A percentile compares a stretch with the other conserved stretches of the same genome.
Evolutionary conservation across 2,113 vertebrate species (phyloP).

Genomic region (Sylvilagus bachmani): DNA sequence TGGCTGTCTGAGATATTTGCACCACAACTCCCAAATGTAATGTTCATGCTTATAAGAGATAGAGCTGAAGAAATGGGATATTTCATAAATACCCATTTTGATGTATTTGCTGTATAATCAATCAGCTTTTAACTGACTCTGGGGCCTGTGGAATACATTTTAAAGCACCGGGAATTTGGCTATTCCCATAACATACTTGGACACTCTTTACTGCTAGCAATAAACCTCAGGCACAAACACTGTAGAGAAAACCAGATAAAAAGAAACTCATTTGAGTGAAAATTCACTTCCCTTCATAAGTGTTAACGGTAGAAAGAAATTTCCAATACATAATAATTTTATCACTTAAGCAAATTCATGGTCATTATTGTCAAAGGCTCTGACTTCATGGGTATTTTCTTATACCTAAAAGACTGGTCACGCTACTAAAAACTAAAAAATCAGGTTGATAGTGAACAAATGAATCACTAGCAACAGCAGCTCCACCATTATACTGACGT

Average conservation of each 20-base stretch:
- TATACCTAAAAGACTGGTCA: slow-evolving; percentile 49
- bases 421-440: slow-evolving; percentile 41
- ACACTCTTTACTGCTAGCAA: slow-evolving; percentile 76
- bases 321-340: slow-evolving; percentile 68
- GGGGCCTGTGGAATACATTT: slow-evolving; percentile 70
- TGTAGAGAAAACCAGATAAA: slow-evolving; percentile 78
- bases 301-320: slow-evolving; percentile 73
- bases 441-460: neutral
- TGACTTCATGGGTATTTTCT: slow-evolving; percentile 71
- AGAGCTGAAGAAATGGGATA: slow-evolving; percentile 72
- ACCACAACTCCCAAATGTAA: slow-evolving; percentile 32
- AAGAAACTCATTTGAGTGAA: slow-evolving; percentile 76
- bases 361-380: slow-evolving; percentile 65
- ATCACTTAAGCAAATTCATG: slow-evolving; percentile 73
- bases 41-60: slow-evolving; percentile 71
- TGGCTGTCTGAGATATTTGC: slow-evolving; percentile 63
- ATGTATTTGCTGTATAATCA: slow-evolving; percentile 74
- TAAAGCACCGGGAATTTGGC: slow-evolving; percentile 80
- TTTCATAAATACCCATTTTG: slow-evolving; percentile 69
- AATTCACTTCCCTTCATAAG: slow-evolving; percentile 80
- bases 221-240: slow-evolving; percentile 79
- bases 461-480: neutral
- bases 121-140: slow-evolving; percentile 70
- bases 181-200: slow-evolving; percentile 78
- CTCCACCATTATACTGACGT: neutral